Evolutionary conservation across 2,797 vertebrate species (phyloP), one percentile per base, ranked within the genome.

Genomic region (Potorous gilbertii): DNA sequence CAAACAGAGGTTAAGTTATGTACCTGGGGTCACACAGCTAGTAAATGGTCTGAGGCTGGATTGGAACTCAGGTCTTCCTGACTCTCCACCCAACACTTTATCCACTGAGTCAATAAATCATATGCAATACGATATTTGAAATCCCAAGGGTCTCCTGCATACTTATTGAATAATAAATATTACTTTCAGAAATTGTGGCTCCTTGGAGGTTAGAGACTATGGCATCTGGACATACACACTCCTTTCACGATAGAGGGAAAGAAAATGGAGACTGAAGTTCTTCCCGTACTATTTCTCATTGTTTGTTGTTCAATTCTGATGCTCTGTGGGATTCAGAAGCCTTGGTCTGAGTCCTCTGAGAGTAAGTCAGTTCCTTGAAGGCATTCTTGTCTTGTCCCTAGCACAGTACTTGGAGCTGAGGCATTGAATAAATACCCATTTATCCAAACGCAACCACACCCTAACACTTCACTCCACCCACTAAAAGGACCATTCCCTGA

Each of bases 241-340:
- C 1, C 0, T 56, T 34, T 92, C 28, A 62, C 14, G 52, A 90
- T 50, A 57, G 0, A 1, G 92, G 74, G 89, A 46, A 92, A 54
- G 97, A 97, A 97, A 98, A 97, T 89, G 28, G 0, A 0, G 87
- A 95, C n/a, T 46, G 40, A 46, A 4, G 3, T 50, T 50, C 74
- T 50, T 87, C 40, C 40, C 40, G 50, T 28, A 87, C 40, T 11
- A 12, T 81, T 81, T 81, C 74, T 21, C 74, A 46, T 21, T 46
- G 31, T 50, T 21, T 13, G 62, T 18, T 92, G 96, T 92, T 66
- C 90, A 96, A 57, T 57, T 3, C 46, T 94, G 55, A 90, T n/a
- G n/a, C 21, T 55, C 0, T 34, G 14, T 46, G 10, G 89, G 55
- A 59, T 56, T 94, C 3, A 95, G 2, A 66, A 91, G 28, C 2